Conservation (phyloP, 1,140 invertebrate species). For the Lordiphosa clarofinis region DNA sequence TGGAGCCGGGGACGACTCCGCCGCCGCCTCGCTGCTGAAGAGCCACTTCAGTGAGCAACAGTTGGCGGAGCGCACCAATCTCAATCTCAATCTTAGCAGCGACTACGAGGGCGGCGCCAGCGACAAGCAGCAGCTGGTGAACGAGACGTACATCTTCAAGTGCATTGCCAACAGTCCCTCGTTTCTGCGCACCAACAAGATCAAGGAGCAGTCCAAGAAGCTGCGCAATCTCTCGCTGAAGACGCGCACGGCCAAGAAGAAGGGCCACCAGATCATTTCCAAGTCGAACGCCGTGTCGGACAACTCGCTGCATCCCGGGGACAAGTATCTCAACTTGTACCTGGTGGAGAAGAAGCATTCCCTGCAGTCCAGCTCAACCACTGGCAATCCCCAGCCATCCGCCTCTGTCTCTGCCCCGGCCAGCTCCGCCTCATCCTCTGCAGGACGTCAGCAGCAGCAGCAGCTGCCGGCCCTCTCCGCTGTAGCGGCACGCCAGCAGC, state of each 20-base stretch:
- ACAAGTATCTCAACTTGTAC: conserved; percentile 77
- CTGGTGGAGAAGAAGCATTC: conserved; percentile 77
- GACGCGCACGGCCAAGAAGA: conserved; percentile 68
- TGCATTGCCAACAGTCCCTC: conserved; percentile 78
- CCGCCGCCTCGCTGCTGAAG: conserved; percentile 24
- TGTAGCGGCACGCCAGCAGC: conserved; percentile 62
- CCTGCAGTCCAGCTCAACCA: conserved; percentile 43
- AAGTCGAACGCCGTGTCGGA: conserved; percentile 79
- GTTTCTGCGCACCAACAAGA: conserved; percentile 77
- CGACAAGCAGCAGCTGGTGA: conserved; percentile 75
- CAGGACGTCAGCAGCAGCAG: conserved; percentile 23
- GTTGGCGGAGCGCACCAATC: conserved; percentile 56
- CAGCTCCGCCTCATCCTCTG: conserved; percentile 34
- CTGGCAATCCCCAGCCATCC: conserved; percentile 14
- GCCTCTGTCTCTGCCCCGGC: conserved; percentile 36
- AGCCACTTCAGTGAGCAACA: conserved; percentile 51
- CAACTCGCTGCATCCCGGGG: conserved; percentile 76
- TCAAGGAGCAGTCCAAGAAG: conserved; percentile 79
- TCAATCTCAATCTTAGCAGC: conserved; percentile 66
- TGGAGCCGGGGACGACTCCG: conserved; percentile 16
- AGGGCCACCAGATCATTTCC: conserved; percentile 68
- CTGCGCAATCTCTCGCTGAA: conserved; percentile 73
- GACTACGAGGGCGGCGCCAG: conserved; percentile 65
- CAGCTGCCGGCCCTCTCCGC: conserved; percentile 52
- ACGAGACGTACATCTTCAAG: conserved; percentile 79